These are phyloP conservation scores for Criorhina ranunculi DNA, from an alignment of 2,888 invertebrate genomes.

Conservation along the genomic window DNA sequence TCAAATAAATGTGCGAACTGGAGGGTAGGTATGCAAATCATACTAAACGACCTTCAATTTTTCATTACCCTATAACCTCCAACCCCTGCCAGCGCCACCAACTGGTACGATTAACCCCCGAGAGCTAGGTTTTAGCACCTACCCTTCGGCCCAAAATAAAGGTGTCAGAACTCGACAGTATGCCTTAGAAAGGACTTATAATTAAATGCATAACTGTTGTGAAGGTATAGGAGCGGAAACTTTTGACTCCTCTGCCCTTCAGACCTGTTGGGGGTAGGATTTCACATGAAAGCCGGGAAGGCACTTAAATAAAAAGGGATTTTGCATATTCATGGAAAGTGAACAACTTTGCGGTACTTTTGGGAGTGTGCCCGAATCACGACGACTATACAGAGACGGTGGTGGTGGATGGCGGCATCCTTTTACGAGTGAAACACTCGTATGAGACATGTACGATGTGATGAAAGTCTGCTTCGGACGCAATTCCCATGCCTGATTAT, in stretches of 20 bases:
- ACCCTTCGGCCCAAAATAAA: slow-evolving; percentile 44
- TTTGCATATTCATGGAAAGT: slow-evolving; percentile 79
- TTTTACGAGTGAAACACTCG: slow-evolving; percentile 12
- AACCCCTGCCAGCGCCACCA: slow-evolving; percentile 41
- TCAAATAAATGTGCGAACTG: slow-evolving; percentile 66
- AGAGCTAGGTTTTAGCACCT: slow-evolving; percentile 67
- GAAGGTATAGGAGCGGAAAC: slow-evolving; percentile 29
- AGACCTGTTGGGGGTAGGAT: slow-evolving; percentile 26
- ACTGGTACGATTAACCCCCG: slow-evolving; percentile 53
- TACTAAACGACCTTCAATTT: slow-evolving; percentile 77
- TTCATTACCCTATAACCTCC: slow-evolving; percentile 67
- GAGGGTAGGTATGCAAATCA: slow-evolving; percentile 77
- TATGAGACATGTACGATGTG: not conserved
- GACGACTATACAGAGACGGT: slow-evolving; percentile 47
- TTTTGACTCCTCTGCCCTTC: slow-evolving; percentile 29
- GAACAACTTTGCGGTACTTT: slow-evolving; percentile 78
- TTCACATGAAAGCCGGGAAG: slow-evolving; percentile 66
- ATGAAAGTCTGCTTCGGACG: slow-evolving; percentile 28
- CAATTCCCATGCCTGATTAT: slow-evolving; percentile 70
- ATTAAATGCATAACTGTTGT: slow-evolving; percentile 71
- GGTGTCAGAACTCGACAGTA: slow-evolving; percentile 61
- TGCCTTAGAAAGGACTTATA: slow-evolving; percentile 57
- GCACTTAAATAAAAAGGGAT: slow-evolving; percentile 71
- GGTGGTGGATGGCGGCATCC: slow-evolving; percentile 47
- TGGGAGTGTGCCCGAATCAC: slow-evolving; percentile 73